Percentiles rank a stretch among this genome's conserved stretches.
Evolutionary conservation across 1,140 invertebrate genomes (phyloP).

Genomic region (Hypsibius dujardini): DNA sequence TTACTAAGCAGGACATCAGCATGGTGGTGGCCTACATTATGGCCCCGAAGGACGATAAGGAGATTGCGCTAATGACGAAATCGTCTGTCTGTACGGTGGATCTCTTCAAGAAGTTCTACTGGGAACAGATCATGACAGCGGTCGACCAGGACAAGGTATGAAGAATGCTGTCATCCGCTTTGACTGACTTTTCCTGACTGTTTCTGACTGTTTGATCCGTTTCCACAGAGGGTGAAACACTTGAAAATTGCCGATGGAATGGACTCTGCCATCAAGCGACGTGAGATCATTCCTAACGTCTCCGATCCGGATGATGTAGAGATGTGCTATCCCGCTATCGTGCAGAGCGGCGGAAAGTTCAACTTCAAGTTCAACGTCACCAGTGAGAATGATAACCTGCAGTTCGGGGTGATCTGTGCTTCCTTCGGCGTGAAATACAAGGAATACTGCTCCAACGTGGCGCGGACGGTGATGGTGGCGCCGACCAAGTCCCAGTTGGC

Average conservation of each 20-base stretch:
- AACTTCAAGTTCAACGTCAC: constrained; percentile 84
- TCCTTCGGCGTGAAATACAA: constrained; percentile 85
- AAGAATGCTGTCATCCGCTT: too few relatives aligned
- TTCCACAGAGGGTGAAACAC: constrained; percentile 64
- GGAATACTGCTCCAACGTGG: constrained; percentile 95
- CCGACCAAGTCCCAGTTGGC: constrained; percentile 59
- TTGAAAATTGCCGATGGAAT: constrained; percentile 82
- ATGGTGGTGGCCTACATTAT: constrained; percentile 64
- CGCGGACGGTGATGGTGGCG: constrained; percentile 88
- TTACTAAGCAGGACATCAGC: constrained; percentile 58
- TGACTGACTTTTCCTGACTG: too few relatives aligned
- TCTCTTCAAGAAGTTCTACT: constrained; percentile 85
- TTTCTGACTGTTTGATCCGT: constrained; percentile 21
- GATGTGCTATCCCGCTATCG: constrained; percentile 93
- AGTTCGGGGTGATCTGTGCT: constrained; percentile 91
- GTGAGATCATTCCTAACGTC: constrained; percentile 70
- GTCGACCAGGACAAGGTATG: constrained; percentile 77
- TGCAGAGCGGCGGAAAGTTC: constrained; percentile 93
- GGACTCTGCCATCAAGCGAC: constrained; percentile 69
- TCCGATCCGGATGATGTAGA: constrained; percentile 73
- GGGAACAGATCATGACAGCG: constrained; percentile 94
- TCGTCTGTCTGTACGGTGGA: constrained; percentile 79
- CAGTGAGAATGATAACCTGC: constrained; percentile 78
- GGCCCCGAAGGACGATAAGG: constrained; percentile 82
- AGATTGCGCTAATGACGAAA: constrained; percentile 79